Base-by-base conservation (phyloP, 2,113 vertebrate species). In the Galbula dea region DNA sequence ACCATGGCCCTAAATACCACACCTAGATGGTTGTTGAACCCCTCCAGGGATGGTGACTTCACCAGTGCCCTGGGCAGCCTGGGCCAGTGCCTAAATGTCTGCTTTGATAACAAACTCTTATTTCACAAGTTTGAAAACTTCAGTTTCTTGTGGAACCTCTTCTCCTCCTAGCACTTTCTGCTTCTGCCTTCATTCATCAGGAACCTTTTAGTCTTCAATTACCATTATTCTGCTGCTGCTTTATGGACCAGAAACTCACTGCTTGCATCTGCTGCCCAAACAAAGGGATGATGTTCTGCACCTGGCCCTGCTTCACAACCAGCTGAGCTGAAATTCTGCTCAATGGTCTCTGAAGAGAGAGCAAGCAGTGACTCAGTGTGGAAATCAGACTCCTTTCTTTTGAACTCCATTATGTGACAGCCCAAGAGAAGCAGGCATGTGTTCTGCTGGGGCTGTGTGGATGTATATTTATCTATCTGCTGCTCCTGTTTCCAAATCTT, bases 231-330 rank as follows among this genome's bases (percentile, higher is more conserved):
- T 95, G 37, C n/a, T 5, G 88, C 62, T 84, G 69, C 90, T 90
- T 84, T 84, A 29, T 83, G 66, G 67, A 39, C 7, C 32, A 71
- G 73, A 67, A 59, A n/a, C 41, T 15, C 68, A 39, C 9, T 68
- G 69, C 69, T 74, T 10, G 41, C 94, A 93, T 94, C 96, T 95
- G 95, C 95, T 19, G 3, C 10, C 6, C 29, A 34, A 57, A 94
- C 95, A 96, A 96, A 96, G 54, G 48, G 87, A n/a, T 2, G 72
- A 65, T 27, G 4, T 62, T 83, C 90, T 94, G 96, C 93, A 96
- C 92, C 95, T 96, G 93, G 29, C 84, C 57, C 79, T 34, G 84
- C 91, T 88, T 93, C 89, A 18, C 89, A 69, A 49, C 24, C 93
- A 96, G 93, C 91, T 89, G 93, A 93, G 92, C 57, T 0, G 2